Percentiles rank a stretch among this genome's conserved stretches.
These are phyloP conservation scores for Peromyscus leucopus DNA, from an alignment of 2,113 vertebrate genomes.

Conservation along the genomic window DNA sequence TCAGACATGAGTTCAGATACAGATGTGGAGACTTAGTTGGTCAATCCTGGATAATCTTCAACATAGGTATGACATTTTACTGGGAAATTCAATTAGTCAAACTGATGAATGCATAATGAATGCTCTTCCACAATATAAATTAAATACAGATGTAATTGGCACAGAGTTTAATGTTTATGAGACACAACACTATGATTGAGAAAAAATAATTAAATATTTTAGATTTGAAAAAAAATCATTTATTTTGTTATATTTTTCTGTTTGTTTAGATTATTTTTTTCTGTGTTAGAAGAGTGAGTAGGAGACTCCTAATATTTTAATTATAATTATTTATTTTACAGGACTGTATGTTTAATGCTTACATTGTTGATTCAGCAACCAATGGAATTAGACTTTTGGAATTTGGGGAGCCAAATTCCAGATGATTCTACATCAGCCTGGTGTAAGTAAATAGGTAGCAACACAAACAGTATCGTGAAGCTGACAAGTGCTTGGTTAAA, in stretches of 20 bases:
- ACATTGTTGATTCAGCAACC: not conserved
- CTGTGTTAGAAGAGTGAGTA: not conserved
- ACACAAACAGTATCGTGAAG: not conserved
- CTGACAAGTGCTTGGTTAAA: not conserved
- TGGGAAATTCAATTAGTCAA: not conserved
- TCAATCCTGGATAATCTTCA: not conserved
- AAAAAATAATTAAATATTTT: no score
- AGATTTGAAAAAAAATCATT: not conserved
- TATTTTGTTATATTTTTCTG: not conserved
- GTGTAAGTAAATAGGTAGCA: not conserved
- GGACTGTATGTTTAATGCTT: not conserved
- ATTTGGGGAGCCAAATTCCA: not conserved
- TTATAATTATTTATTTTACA: not conserved
- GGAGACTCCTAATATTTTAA: not conserved
- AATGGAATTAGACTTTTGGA: not conserved
- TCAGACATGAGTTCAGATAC: not conserved
- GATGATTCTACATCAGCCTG: not conserved
- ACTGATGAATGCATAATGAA: not conserved
- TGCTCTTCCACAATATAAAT: not conserved
- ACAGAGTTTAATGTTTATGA: not conserved
- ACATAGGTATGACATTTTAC: not conserved
- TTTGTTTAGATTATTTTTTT: not conserved
- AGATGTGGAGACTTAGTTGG: not conserved
- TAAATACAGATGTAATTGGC: not conserved
- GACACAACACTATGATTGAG: not conserved